Evolutionary conservation across 2,797 vertebrate species (phyloP).

Genomic region (Enteromius afrohamiltoni): DNA sequence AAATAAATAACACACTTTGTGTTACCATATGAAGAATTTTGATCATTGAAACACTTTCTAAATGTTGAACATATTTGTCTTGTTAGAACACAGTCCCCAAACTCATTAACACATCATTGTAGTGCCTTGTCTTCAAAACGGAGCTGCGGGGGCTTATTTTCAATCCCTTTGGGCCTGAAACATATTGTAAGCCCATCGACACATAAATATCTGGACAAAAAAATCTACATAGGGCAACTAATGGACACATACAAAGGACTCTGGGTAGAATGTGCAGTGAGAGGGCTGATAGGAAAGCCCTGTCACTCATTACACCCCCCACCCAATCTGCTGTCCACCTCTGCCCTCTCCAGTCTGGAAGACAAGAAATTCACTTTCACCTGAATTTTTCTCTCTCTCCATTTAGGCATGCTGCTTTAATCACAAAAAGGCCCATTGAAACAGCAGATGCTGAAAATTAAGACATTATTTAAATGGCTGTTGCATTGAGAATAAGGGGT

Average conservation of each 20-base stretch:
- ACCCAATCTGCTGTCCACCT: conserved; percentile 56
- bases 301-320: conserved; percentile 70
- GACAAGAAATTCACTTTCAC: conserved; percentile 16
- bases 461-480: conserved; percentile 83
- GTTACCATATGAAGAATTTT: conserved; percentile 2
- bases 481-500: conserved; percentile 58
- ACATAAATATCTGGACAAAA: conserved; percentile 18
- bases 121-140: conserved; percentile 39
- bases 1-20: not conserved
- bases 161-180: conserved; percentile 33
- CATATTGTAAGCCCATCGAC: conserved; percentile 56
- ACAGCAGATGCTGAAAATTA: conserved; percentile 82
- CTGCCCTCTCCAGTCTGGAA: conserved; percentile 5
- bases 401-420: conserved; percentile 69
- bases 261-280: conserved; percentile 61
- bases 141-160: conserved; percentile 22
- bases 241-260: conserved; percentile 70
- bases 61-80: conserved; percentile 2
- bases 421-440: conserved; percentile 69
- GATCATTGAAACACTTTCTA: conserved; percentile 19
- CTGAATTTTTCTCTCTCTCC: not conserved
- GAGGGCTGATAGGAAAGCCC: conserved; percentile 61
- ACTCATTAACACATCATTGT: conserved; percentile 57
- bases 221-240: conserved; percentile 69
- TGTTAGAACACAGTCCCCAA: conserved; percentile 41